Percentiles rank a stretch among this genome's conserved stretches.
These are phyloP conservation scores for Pemphredon lugubris DNA, from an alignment of 2,888 invertebrate genomes.

Conservation along the genomic window DNA sequence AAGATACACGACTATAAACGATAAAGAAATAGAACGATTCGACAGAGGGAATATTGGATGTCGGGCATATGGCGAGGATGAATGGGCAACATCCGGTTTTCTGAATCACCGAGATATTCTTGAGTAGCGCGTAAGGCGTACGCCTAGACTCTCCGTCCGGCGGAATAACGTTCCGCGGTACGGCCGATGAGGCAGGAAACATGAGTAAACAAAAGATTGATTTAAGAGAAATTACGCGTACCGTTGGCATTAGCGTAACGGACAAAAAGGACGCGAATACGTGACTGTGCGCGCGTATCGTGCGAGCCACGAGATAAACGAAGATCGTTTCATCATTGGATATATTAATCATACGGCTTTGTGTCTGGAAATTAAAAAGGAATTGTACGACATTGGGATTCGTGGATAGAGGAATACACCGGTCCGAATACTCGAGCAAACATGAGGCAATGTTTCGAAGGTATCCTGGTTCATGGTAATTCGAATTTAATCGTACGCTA, in stretches of 20 bases:
- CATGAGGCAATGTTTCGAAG: constrained; percentile 65
- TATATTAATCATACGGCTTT: constrained; percentile 3
- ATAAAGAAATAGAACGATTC: constrained; percentile 31
- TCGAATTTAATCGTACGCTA: background rate
- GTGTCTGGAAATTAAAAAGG: background rate
- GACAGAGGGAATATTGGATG: constrained; percentile 49
- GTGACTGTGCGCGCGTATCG: constrained; percentile 3
- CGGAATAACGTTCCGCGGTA: constrained; percentile 7
- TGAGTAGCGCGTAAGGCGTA: constrained; percentile 52
- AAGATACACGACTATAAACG: constrained; percentile 19
- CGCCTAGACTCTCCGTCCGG: constrained; percentile 15
- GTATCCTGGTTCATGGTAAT: constrained; percentile 68
- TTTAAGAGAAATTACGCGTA: constrained; percentile 3
- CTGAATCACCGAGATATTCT: constrained; percentile 68
- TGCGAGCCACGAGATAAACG: constrained; percentile 23
- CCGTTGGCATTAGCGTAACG: background rate
- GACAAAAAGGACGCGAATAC: background rate
- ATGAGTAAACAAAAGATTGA: background rate
- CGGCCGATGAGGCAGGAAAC: constrained; percentile 1
- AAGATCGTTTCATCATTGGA: constrained; percentile 12
- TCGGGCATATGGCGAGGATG: constrained; percentile 48
- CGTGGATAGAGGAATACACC: constrained; percentile 27
- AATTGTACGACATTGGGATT: background rate
- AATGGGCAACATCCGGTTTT: constrained; percentile 66
- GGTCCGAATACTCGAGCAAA: constrained; percentile 15